phyloP scores from a whole-genome alignment of 2,888 invertebrate species.

The Epirrhoe alternata region DNA sequence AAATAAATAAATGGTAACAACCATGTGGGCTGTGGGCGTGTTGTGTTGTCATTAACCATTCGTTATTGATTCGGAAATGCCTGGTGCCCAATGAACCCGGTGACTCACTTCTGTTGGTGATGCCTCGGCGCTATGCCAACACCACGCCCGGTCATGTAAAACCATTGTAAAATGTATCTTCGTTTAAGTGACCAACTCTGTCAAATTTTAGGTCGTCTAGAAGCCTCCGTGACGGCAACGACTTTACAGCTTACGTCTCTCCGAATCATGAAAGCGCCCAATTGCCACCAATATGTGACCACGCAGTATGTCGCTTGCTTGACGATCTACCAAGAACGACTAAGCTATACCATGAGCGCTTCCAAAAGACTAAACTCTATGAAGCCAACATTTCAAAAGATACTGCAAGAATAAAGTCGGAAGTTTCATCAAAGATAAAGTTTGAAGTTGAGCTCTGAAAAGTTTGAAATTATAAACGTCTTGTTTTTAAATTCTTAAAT shows the following conservation, averaged over 20 bases:
- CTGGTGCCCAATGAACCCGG: slow-evolving; percentile 18
- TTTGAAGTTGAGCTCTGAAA: neutral
- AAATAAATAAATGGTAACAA: slow-evolving; percentile 7
- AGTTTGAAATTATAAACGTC: neutral
- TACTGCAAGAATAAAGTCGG: neutral
- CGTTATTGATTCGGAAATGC: slow-evolving; percentile 34
- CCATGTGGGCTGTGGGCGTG: slow-evolving; percentile 24
- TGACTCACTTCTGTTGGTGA: slow-evolving; percentile 33
- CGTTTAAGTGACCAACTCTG: no score
- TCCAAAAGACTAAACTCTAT: no score
- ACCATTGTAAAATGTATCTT: slow-evolving; percentile 1
- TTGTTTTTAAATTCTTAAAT: neutral
- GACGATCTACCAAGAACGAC: no score
- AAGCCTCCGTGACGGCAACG: no score
- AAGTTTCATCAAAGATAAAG: neutral
- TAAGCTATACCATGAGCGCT: no score
- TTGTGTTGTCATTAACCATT: slow-evolving; percentile 28
- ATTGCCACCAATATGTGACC: no score
- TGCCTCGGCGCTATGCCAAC: slow-evolving; percentile 32
- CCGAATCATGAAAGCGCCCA: no score
- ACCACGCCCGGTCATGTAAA: neutral
- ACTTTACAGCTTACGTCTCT: no score
- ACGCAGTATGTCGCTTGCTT: no score
- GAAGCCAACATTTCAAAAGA: neutral
- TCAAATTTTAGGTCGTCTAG: no score